Evolutionary conservation across 2,888 invertebrate species (phyloP).

Genomic region (Drosophila helvetica): DNA sequence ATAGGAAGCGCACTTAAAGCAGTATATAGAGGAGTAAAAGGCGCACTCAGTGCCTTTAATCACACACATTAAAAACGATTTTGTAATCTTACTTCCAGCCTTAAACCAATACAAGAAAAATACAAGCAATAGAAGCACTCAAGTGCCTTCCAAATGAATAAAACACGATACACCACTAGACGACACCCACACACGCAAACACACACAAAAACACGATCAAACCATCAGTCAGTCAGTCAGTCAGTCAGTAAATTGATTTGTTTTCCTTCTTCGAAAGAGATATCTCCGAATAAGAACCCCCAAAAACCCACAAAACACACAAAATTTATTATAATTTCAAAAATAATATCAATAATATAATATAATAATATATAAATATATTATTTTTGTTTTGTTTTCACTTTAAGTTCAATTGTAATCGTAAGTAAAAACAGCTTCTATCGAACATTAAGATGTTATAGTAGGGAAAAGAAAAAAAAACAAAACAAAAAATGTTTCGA

Average conservation of each 20-base stretch:
- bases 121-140: neutral
- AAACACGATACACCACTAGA: neutral
- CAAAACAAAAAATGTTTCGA: neutral
- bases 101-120: neutral
- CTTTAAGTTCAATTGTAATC: neutral
- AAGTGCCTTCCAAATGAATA: neutral
- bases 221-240: neutral
- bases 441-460: slow-evolving; percentile 8
- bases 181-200: neutral
- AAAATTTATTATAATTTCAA: slow-evolving; percentile 4
- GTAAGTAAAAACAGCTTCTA: slow-evolving; percentile 1
- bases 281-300: neutral
- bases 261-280: neutral
- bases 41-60: neutral
- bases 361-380: slow-evolving; percentile 35
- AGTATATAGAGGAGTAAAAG: slow-evolving; percentile 12
- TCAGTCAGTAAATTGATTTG: neutral
- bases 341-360: neutral
- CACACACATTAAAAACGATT: neutral
- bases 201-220: neutral
- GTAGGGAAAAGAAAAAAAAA: neutral
- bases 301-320: neutral
- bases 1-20: neutral
- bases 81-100: neutral
- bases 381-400: slow-evolving; percentile 8